phyloP scores from a whole-genome alignment of 2,797 vertebrate genomes.

The Diceros bicornis region DNA sequence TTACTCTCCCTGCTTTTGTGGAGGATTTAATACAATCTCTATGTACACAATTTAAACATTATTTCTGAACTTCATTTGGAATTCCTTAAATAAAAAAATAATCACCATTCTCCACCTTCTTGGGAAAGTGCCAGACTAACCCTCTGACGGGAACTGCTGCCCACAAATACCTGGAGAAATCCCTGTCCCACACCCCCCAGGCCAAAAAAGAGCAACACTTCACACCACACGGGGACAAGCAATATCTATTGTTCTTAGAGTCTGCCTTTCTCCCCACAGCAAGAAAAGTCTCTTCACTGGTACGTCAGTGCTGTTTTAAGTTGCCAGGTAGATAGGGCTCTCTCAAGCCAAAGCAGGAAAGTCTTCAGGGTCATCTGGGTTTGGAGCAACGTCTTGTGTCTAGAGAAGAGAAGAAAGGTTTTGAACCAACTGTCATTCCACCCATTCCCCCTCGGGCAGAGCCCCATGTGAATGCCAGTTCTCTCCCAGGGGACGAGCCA shows the following conservation, averaged over 20 bases:
- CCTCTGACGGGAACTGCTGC: not conserved
- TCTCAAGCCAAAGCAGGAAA: slow-evolving; percentile 91
- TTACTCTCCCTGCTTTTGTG: slow-evolving; percentile 26
- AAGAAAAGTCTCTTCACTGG: slow-evolving; percentile 74
- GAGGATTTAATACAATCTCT: slow-evolving; percentile 69
- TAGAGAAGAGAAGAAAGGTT: slow-evolving; percentile 72
- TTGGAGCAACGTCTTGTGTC: slow-evolving; percentile 88
- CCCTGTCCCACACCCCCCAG: not conserved
- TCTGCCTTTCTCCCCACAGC: slow-evolving; percentile 74
- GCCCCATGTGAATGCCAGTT: not conserved
- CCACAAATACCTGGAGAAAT: not conserved
- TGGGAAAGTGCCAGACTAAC: slow-evolving; percentile 18
- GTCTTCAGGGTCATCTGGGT: slow-evolving; percentile 91
- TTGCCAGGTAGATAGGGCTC: not conserved
- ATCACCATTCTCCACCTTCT: slow-evolving; percentile 56
- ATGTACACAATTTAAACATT: slow-evolving; percentile 80
- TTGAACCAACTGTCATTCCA: not conserved
- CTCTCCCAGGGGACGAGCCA: not conserved
- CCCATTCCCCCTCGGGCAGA: not conserved
- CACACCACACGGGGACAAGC: slow-evolving; percentile 79
- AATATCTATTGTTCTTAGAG: slow-evolving; percentile 83
- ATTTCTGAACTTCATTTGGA: slow-evolving; percentile 78
- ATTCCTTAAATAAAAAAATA: slow-evolving; percentile 74
- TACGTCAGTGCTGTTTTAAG: not conserved
- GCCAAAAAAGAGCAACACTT: slow-evolving; percentile 74